Percentiles rank a stretch among this genome's conserved stretches.
These are phyloP conservation scores for Chloropsis cyanopogon DNA, from an alignment of 2,113 vertebrate genomes.

Conservation along the genomic window DNA sequence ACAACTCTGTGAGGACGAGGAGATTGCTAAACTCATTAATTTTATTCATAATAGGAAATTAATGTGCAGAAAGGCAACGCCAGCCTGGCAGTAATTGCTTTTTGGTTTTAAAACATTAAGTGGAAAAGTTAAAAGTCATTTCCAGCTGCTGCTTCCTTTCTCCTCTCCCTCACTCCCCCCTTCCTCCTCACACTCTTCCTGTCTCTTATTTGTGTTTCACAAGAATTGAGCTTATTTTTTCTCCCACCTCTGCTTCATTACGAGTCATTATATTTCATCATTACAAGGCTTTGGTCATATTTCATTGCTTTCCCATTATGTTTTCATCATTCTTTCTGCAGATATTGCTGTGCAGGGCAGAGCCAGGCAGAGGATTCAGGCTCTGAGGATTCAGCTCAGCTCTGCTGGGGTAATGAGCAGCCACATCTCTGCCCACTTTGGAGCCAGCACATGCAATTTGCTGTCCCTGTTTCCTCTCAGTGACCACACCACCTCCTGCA, in stretches of 20 bases:
- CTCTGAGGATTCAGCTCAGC: neutral
- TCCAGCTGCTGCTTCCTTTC: neutral
- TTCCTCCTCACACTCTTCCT: neutral
- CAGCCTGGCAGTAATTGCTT: conserved; percentile 47
- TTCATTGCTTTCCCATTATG: conserved; percentile 2
- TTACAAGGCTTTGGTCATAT: conserved; percentile 14
- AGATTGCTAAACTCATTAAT: conserved; percentile 71
- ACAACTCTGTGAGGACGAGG: conserved; percentile 41
- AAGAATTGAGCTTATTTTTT: neutral
- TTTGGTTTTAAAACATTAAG: conserved; percentile 26
- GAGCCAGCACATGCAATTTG: neutral
- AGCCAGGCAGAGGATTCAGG: neutral
- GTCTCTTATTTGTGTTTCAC: neutral
- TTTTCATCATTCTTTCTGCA: neutral
- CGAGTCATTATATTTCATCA: conserved; percentile 32
- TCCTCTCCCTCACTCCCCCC: neutral
- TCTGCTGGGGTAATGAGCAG: neutral
- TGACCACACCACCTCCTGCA: neutral
- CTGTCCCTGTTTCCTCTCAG: neutral
- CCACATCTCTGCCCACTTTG: neutral
- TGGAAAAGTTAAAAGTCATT: conserved; percentile 6
- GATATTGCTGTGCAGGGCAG: neutral
- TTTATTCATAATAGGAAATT: conserved; percentile 71
- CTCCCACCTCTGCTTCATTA: conserved; percentile 17
- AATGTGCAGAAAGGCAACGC: conserved; percentile 51